Evolutionary conservation across 2,888 invertebrate species (phyloP).

Genomic region (Eupithecia tripunctaria): DNA sequence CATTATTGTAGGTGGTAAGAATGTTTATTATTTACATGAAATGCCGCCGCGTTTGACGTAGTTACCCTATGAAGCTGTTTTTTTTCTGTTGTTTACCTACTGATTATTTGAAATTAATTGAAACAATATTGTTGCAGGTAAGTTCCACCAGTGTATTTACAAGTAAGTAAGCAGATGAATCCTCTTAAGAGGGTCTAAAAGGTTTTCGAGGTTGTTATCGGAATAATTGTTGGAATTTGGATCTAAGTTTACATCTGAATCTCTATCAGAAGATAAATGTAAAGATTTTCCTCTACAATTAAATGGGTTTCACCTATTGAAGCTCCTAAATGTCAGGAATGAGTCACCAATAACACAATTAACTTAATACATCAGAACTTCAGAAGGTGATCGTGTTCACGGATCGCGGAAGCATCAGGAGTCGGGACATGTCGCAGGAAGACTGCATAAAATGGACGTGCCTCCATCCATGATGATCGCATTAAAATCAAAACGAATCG

Average conservation of each 20-base stretch:
- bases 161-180: background rate
- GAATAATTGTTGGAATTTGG: background rate
- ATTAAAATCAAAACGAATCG: background rate
- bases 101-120: constrained; percentile 25
- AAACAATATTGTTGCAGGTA: constrained; percentile 37
- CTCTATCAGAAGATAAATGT: background rate
- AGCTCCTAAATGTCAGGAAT: constrained; percentile 19
- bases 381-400: constrained; percentile 22
- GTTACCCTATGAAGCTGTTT: background rate
- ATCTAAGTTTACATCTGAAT: too few species aligned
- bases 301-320: background rate
- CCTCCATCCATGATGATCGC: background rate
- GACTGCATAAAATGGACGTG: background rate
- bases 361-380: constrained; percentile 7
- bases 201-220: background rate
- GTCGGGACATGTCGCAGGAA: constrained; percentile 6
- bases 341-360: constrained; percentile 18
- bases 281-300: background rate
- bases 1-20: constrained; percentile 8
- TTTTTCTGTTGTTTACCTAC: background rate
- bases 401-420: constrained; percentile 19
- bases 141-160: constrained; percentile 20
- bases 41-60: background rate
- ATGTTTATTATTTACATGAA: constrained; percentile 2
- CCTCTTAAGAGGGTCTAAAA: background rate